Evolutionary conservation across 2,797 vertebrate genomes (phyloP).

Genomic region (Fistularia commersonii): DNA sequence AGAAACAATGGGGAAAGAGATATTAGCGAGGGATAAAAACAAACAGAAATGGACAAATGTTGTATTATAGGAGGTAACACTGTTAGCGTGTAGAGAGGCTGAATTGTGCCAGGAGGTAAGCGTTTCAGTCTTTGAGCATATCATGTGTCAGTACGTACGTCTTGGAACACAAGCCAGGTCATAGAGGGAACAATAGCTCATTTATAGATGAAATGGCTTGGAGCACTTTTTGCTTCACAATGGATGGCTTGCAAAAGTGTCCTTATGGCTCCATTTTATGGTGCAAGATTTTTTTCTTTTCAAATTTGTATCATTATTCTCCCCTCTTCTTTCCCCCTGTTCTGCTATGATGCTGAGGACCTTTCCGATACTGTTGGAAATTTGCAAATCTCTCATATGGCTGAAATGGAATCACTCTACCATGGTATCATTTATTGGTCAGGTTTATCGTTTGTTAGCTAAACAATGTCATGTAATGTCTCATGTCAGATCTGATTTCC

Average conservation of each 20-base stretch:
- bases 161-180: slow-evolving; percentile 28
- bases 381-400: slow-evolving; percentile 53
- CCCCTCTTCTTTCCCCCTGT: background rate
- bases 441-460: too few relatives aligned
- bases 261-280: slow-evolving; percentile 30
- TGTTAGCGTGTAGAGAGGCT: slow-evolving; percentile 32
- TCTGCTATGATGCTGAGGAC: slow-evolving; percentile 39
- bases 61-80: slow-evolving; percentile 43
- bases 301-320: too few relatives aligned
- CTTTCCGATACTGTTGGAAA: slow-evolving; percentile 46
- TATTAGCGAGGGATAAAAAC: slow-evolving; percentile 48
- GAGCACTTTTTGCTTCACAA: slow-evolving; percentile 43
- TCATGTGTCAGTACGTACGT: slow-evolving; percentile 25
- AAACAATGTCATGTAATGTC: too few relatives aligned
- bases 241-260: slow-evolving; percentile 29
- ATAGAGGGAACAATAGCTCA: slow-evolving; percentile 49
- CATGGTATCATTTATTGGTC: background rate
- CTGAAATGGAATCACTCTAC: slow-evolving; percentile 49
- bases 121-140: slow-evolving; percentile 12
- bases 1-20: slow-evolving; percentile 18
- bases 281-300: slow-evolving; percentile 12
- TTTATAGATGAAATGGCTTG: slow-evolving; percentile 52
- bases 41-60: slow-evolving; percentile 55
- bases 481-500: too few relatives aligned
- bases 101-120: slow-evolving; percentile 24